phyloP scores from a whole-genome alignment of 2,797 vertebrate species.

The Premnoplex brunnescens region DNA sequence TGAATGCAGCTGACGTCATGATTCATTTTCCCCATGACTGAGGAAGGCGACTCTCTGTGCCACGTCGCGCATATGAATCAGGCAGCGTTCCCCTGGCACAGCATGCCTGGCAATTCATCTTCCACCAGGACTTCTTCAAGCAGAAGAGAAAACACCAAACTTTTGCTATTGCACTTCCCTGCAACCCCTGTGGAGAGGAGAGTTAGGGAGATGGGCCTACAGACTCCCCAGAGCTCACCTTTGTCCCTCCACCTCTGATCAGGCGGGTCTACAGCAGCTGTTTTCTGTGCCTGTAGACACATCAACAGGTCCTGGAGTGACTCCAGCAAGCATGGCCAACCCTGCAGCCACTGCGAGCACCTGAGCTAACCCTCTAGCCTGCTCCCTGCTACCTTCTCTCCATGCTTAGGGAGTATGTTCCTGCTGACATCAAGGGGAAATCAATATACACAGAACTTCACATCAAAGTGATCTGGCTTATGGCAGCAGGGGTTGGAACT shows the following conservation, averaged over 20 bases:
- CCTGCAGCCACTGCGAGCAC: neutral
- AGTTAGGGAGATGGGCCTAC: neutral
- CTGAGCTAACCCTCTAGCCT: neutral
- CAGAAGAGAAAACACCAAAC: slow-evolving; percentile 40
- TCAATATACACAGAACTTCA: neutral
- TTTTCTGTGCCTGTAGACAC: neutral
- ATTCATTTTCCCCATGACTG: slow-evolving; percentile 70
- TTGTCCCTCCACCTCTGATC: neutral
- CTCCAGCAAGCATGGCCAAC: neutral
- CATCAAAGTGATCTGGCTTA: neutral
- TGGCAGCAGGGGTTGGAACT: neutral
- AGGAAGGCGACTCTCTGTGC: slow-evolving; percentile 52
- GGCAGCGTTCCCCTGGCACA: slow-evolving; percentile 48
- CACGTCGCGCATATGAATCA: slow-evolving; percentile 55
- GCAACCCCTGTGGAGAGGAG: neutral
- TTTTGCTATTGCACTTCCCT: neutral
- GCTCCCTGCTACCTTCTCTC: neutral
- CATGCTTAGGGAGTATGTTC: neutral
- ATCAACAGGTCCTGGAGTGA: neutral
- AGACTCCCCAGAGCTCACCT: rapidly evolving
- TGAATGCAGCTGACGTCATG: slow-evolving; percentile 48
- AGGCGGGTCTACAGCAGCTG: neutral
- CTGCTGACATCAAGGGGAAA: neutral
- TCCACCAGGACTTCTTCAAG: slow-evolving; percentile 37
- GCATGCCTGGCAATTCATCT: slow-evolving; percentile 55